Evolutionary conservation across 2,797 vertebrate species (phyloP), one percentile per base, ranked within the genome.

Genomic region (Benthosema pterotum): DNA sequence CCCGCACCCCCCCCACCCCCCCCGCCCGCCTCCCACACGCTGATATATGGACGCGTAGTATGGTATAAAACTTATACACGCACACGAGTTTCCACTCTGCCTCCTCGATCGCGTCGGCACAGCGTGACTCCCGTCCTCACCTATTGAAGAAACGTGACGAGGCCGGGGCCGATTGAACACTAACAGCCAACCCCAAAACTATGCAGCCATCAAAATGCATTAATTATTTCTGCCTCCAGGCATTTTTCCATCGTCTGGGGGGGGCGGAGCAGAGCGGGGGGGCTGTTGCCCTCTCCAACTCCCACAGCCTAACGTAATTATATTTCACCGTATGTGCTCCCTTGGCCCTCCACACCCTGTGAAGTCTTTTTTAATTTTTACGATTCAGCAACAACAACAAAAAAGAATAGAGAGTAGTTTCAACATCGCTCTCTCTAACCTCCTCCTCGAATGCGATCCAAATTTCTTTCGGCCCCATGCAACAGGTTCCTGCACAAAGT

Each of bases 151-250:
- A n/a, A 57, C 55, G 45, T 17, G 59, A 50, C 62, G 53, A 54
- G 43, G 47, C 42, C 57, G 56, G 55, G 28, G 63, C 58, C 63
- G 60, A 72, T 71, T 56, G 67, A 65, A 74, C 43, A 54, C 67
- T 63, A 56, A 78, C 64, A 67, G 72, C 66, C 68, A 60, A 38
- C 32, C n/a, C n/a, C n/a, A 11, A 11, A 75, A 77, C 65, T 71
- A 76, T 47, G 57, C 45, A 52, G 45, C 32, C 61, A 71, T 77
- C 46, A 52, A 61, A 38, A 71, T 60, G 38, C 54, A 69, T 59
- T 74, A 59, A 80, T 79, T 67, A 59, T 62, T 57, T 69, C 63
- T 63, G 71, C 70, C 80, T 72, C 8, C 11, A 5, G 65, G 82
- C 60, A 11, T 68, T 74, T 79, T 83, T 79, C 67, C 77, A 59